These are phyloP conservation scores for Drosophila kanekoi DNA, from an alignment of 2,888 invertebrate genomes.

Conservation along the genomic window DNA sequence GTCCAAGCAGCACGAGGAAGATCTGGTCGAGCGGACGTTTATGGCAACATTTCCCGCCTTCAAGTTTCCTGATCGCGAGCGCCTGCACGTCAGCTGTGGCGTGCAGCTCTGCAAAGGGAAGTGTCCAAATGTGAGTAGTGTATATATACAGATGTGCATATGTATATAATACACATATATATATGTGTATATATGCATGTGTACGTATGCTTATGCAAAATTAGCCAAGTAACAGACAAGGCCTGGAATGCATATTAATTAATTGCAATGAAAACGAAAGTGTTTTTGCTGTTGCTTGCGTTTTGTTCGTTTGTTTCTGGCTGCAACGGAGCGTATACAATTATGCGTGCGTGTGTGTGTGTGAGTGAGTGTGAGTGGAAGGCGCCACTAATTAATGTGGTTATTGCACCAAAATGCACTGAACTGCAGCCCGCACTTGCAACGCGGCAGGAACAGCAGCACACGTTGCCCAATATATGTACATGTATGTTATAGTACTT, in stretches of 20 bases:
- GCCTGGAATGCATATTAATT: constrained; percentile 59
- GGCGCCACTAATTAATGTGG: constrained; percentile 77
- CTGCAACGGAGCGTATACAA: constrained; percentile 57
- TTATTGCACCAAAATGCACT: constrained; percentile 81
- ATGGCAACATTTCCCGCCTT: constrained; percentile 91
- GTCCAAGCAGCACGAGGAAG: constrained; percentile 84
- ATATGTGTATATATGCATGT: constrained; percentile 6
- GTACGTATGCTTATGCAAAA: constrained; percentile 19
- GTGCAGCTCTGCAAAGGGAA: constrained; percentile 91
- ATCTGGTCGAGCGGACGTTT: constrained; percentile 84
- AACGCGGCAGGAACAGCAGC: constrained; percentile 15
- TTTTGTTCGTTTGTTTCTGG: constrained; percentile 22
- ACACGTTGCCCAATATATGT: constrained; percentile 37
- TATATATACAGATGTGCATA: neutral
- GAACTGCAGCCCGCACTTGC: constrained; percentile 67
- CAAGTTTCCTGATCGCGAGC: constrained; percentile 92
- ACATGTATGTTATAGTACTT: no score
- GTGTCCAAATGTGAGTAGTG: constrained; percentile 88
- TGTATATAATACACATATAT: neutral
- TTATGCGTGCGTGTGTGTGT: constrained; percentile 32
- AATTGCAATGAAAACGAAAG: constrained; percentile 79
- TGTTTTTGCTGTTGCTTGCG: constrained; percentile 45
- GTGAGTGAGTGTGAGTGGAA: constrained; percentile 37
- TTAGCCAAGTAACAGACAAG: constrained; percentile 28
- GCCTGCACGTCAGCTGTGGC: constrained; percentile 91